Evolutionary conservation across 2,113 vertebrate species (phyloP), one percentile per base, ranked within the genome.

Genomic region (Hippocampus mohnikei): DNA sequence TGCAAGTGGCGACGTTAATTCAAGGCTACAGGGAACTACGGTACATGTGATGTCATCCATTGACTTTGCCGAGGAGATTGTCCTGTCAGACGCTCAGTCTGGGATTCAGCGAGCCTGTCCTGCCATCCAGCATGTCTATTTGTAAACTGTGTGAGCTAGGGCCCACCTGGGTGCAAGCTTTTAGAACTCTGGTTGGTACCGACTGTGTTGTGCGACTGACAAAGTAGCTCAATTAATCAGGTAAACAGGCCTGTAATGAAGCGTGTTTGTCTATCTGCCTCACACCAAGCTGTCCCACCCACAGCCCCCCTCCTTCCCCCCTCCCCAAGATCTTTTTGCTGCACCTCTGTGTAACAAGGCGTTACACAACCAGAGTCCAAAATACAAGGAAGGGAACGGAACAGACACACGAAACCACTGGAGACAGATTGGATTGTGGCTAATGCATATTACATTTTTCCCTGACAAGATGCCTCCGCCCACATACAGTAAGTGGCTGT

Each of bases 201-300:
- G 81, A 86, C 82, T 81, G 77, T 66, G 18, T 69, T 78, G 79
- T 67, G 72, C 41, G 70, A 74, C 82, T 87, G 86, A 87, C 85
- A 84, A 86, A 87, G 86, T 82, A 83, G 85, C 67, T 64, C 75
- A 76, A 82, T 88, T 90, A 89, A 89, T 91, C 85, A 81, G 84
- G 86, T 87, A 91, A 89, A 89, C 85, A 82, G 85, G 81, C 75
- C 85, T 78, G 81, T 89, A 89, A 90, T 89, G 84, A 88, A 89
- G 81, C 82, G 78, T 77, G 81, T 84, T 84, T 85, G 80, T 84
- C 79, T 81, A 81, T 82, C 77, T 71, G 50, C 76, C 76, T 56
- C 77, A 75, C 77, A 66, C 85, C 79, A 29, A 77, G 79, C 23
- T 11, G 69, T 88, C 86, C 85, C 87, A 78, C 80, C 48, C 83